These are phyloP conservation scores for Isotomurus palustris DNA, from an alignment of 2,888 invertebrate species.

Conservation along the genomic window DNA sequence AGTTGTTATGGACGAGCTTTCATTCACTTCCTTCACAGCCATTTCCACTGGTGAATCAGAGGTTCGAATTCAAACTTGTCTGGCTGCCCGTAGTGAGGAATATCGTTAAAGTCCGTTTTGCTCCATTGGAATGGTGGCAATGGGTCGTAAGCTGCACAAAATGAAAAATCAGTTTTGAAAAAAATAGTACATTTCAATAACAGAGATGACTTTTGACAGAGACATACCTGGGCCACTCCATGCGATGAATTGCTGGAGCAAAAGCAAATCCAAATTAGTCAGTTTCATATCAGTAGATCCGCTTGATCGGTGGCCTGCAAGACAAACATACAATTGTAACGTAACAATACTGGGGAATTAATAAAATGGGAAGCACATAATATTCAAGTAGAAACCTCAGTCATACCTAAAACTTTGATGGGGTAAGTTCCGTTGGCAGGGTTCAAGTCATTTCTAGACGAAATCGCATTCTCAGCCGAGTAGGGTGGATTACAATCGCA, in stretches of 20 bases:
- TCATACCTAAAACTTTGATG: constrained; percentile 56
- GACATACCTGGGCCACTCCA: constrained; percentile 21
- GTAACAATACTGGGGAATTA: background rate
- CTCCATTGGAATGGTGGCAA: constrained; percentile 75
- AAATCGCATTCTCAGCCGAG: constrained; percentile 67
- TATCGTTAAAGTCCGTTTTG: constrained; percentile 59
- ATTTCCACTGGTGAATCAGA: constrained; percentile 59
- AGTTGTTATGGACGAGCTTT: too few species aligned
- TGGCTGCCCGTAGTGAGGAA: constrained; percentile 67
- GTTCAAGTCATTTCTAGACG: constrained; percentile 67
- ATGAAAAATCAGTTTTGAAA: background rate
- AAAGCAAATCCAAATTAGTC: constrained; percentile 37
- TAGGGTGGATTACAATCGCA: constrained; percentile 67
- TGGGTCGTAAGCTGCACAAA: constrained; percentile 54
- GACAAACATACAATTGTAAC: background rate
- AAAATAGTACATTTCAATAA: background rate
- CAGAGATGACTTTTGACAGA: background rate
- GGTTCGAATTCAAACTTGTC: constrained; percentile 67
- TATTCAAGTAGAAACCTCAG: background rate
- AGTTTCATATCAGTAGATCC: constrained; percentile 64
- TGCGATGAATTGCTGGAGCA: constrained; percentile 43
- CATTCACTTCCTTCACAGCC: constrained; percentile 50
- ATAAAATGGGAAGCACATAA: background rate
- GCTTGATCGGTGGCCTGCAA: constrained; percentile 60
- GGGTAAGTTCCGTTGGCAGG: constrained; percentile 66